Evolutionary conservation across 2,113 vertebrate species (phyloP).

Genomic region (Coreoperca whiteheadi): DNA sequence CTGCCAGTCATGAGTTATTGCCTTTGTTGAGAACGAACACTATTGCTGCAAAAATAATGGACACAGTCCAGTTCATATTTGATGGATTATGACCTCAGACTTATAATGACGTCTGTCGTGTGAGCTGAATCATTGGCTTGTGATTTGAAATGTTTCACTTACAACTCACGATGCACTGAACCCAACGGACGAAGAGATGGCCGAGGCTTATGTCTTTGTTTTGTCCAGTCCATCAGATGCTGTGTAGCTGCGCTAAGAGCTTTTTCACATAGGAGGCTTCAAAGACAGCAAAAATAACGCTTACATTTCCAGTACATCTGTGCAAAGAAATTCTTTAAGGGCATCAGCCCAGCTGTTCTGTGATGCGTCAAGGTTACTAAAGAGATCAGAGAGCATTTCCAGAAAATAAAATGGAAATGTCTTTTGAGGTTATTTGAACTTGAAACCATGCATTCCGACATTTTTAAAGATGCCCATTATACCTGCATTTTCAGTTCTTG

Average conservation of each 20-base stretch:
- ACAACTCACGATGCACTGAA: conserved; percentile 2
- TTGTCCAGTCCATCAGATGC: conserved; percentile 11
- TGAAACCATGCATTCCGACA: not conserved
- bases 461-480: not conserved
- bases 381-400: conserved; percentile 14
- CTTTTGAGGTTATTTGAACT: not conserved
- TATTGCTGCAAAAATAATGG: conserved; percentile 26
- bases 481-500: not conserved
- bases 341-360: not conserved
- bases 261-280: not conserved
- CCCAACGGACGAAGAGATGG: not conserved
- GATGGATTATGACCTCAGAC: conserved; percentile 24
- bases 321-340: conserved; percentile 21
- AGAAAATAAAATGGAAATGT: not conserved
- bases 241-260: conserved; percentile 4
- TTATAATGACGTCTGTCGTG: not conserved
- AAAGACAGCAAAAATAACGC: not conserved
- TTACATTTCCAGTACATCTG: conserved; percentile 6
- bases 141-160: conserved; percentile 6
- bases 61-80: conserved; percentile 12
- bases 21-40: not conserved
- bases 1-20: conserved; percentile 43
- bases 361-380: conserved; percentile 16
- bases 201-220: conserved; percentile 16
- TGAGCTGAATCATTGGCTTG: conserved; percentile 1